Base-by-base conservation (phyloP, 2,113 vertebrate genomes). In the Muntiacus muntjak region DNA sequence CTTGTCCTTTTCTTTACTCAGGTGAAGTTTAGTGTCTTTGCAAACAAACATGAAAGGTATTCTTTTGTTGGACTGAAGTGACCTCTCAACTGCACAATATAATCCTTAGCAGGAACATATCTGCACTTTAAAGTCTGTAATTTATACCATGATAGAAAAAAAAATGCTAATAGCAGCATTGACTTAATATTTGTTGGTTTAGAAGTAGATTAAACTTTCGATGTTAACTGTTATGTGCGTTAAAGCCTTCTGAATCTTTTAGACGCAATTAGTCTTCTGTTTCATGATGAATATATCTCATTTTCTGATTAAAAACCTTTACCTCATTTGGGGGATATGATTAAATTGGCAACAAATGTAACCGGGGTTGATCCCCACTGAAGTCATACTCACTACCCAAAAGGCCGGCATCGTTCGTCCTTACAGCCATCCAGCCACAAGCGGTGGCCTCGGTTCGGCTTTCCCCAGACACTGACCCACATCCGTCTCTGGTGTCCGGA, bases 391-490 rank as follows among this genome's bases (percentile, higher is more conserved):
- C 2, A 36, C 30, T 8, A 6, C 11, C 0, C 19, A 9, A 9
- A 10, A 7, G 2, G 14, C 1, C 0, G 5, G 15, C 19, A 0
- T 45, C 4, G 3, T 13, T 12, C 50, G 13, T 30, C 3, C 82
- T 7, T 3, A 1, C 6, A 11, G 26, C 60, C n/a, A 19, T 17
- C 57, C 19, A 7, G 40, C 8, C 13, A 45, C 4, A 15, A 82
- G 33, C 5, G 2, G 11, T 2, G 0, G 10, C 26, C 15, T 6
- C 7, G 0, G 10, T 58, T 47, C 3, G 11, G 33, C 23, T 30
- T n/a, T 43, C 28, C 58, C 15, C n/a, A 11, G 55, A 43, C 9
- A 6, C 19, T 1, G 0, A 0, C 0, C 14, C 47, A 1, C 7
- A 11, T 1, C 12, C 60, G 9, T 28, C 33, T 43, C 1, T 1